These are phyloP conservation scores for Willisornis vidua DNA, from an alignment of 2,113 vertebrate species.

Conservation along the genomic window DNA sequence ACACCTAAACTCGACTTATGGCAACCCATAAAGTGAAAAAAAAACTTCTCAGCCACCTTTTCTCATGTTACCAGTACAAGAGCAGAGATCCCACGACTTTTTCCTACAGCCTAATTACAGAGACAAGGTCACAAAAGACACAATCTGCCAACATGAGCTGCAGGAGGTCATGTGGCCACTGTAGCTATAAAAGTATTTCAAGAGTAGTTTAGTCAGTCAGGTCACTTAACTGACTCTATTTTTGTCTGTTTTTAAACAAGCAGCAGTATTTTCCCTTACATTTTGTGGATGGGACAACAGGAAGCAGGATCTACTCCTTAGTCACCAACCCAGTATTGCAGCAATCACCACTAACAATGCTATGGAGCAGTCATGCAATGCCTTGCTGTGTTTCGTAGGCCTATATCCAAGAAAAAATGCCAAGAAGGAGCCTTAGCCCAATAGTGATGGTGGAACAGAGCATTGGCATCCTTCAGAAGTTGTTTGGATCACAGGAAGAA, in stretches of 20 bases:
- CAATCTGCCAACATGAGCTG: neutral
- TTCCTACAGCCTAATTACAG: neutral
- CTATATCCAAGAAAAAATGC: neutral
- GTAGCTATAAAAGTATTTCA: conserved; percentile 9
- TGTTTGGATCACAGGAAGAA: neutral
- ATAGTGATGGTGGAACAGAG: neutral
- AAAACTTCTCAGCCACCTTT: neutral
- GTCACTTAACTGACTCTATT: conserved; percentile 1
- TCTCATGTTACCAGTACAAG: neutral
- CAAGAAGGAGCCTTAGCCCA: neutral
- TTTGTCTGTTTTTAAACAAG: neutral
- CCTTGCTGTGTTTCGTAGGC: neutral
- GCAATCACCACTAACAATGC: neutral
- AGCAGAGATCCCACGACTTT: neutral
- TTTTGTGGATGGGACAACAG: neutral
- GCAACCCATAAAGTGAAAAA: neutral
- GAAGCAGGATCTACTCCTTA: neutral
- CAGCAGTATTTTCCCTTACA: neutral
- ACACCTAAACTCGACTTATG: neutral
- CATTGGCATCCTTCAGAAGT: neutral
- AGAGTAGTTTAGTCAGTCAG: neutral
- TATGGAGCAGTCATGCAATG: neutral
- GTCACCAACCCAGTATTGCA: neutral
- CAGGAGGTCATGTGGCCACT: neutral
- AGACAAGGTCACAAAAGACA: neutral